Conservation (phyloP, 1,140 invertebrate species). For the Eumaeus atala region DNA sequence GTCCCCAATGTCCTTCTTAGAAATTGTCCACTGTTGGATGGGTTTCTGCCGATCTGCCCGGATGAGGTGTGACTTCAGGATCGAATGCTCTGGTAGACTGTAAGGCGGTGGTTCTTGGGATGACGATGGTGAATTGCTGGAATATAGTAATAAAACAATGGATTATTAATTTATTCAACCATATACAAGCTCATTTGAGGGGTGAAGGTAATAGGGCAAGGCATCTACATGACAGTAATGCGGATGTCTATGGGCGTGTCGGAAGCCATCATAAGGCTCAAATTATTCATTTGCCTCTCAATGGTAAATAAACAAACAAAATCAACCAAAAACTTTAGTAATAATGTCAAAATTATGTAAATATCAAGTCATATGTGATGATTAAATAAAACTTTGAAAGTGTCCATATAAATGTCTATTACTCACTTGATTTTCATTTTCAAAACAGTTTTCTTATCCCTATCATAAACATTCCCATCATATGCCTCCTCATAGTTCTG, state of each 20-base stretch:
- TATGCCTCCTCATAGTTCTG: constrained; percentile 49
- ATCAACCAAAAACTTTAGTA: too few species aligned
- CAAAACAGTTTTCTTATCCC: constrained; percentile 48
- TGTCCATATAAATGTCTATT: not conserved
- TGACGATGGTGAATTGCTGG: constrained; percentile 55
- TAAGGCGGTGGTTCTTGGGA: constrained; percentile 54
- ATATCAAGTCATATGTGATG: too few species aligned
- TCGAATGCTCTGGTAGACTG: constrained; percentile 56
- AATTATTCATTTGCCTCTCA: too few species aligned
- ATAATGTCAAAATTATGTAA: too few species aligned
- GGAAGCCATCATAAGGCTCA: too few species aligned
- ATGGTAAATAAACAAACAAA: too few species aligned
- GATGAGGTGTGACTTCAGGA: constrained; percentile 66
- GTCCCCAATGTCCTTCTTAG: constrained; percentile 65
- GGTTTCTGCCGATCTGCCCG: constrained; percentile 46
- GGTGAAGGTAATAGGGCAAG: too few species aligned
- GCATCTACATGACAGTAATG: too few species aligned
- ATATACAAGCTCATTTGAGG: too few species aligned
- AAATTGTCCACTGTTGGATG: constrained; percentile 69
- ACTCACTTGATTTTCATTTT: constrained; percentile 57
- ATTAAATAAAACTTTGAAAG: too few species aligned
- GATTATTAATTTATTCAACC: constrained; percentile 1
- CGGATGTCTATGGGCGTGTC: too few species aligned
- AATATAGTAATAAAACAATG: constrained; percentile 18
- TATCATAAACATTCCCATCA: constrained; percentile 43